Conservation (phyloP, 2,888 invertebrate species). For the Augochlorella aurata region DNA sequence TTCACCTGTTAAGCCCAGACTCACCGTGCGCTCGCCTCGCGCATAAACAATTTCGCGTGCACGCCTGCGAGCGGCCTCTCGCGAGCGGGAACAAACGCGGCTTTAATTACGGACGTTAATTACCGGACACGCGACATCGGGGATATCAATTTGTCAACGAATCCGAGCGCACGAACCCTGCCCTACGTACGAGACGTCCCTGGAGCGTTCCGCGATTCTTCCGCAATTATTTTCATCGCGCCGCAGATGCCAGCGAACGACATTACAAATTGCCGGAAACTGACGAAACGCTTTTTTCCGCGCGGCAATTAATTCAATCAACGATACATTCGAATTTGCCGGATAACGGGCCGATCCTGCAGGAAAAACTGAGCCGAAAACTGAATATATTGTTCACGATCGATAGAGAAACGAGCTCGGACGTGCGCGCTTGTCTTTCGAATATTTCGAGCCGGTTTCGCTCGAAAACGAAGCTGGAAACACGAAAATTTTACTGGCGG, state of each 20-base stretch:
- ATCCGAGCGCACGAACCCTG: slow-evolving; percentile 6
- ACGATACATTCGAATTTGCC: not conserved
- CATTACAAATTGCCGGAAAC: not conserved
- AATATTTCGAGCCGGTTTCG: too few species aligned
- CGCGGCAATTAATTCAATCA: not conserved
- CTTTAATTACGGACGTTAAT: slow-evolving; percentile 42
- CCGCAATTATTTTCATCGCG: not conserved
- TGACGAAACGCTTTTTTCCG: not conserved
- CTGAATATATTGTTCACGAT: too few species aligned
- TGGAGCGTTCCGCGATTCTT: not conserved
- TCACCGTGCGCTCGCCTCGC: not conserved
- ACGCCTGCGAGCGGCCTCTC: not conserved
- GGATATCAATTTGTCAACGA: slow-evolving; percentile 42
- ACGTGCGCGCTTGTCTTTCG: too few species aligned
- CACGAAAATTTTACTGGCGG: too few species aligned
- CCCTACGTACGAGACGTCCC: not conserved
- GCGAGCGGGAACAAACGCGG: slow-evolving; percentile 15
- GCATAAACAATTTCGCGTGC: slow-evolving; percentile 1
- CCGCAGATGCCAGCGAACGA: not conserved
- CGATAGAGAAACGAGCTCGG: not conserved
- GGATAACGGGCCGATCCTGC: not conserved
- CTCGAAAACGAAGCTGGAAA: too few species aligned
- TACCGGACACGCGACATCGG: slow-evolving; percentile 13
- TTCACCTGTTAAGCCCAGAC: not conserved
- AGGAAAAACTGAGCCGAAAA: not conserved